Percentiles rank a stretch among this genome's conserved stretches.
phyloP scores from a whole-genome alignment of 2,797 vertebrate species.

The Chelmon rostratus region DNA sequence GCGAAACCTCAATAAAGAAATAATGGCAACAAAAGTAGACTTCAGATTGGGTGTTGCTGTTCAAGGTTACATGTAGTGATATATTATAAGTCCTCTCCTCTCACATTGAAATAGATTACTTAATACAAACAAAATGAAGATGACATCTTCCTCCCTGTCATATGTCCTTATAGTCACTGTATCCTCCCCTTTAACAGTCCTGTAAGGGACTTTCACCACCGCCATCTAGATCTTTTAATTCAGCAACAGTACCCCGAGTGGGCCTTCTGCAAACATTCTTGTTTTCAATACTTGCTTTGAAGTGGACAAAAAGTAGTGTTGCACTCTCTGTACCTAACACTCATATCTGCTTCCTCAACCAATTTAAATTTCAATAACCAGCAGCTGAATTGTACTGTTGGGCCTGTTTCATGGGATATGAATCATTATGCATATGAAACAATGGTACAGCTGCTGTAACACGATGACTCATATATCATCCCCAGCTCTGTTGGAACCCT shows the following conservation, averaged over 20 bases:
- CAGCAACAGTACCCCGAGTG: neutral
- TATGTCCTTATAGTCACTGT: neutral
- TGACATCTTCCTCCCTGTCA: neutral
- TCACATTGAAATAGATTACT: neutral
- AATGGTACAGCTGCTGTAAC: neutral
- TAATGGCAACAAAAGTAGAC: neutral
- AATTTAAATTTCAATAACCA: constrained; percentile 17
- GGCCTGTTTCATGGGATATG: constrained; percentile 19
- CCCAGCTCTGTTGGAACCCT: neutral
- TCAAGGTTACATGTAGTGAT: neutral
- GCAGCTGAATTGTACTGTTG: constrained; percentile 13
- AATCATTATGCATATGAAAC: constrained; percentile 30
- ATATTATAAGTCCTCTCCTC: neutral
- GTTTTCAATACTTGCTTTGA: constrained; percentile 9
- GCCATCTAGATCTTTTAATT: neutral
- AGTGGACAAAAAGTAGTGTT: neutral
- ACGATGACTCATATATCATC: constrained; percentile 16
- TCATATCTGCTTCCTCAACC: neutral
- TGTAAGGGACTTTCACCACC: neutral
- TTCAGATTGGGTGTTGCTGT: neutral
- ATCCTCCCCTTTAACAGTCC: too few species aligned
- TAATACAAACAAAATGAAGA: constrained; percentile 9
- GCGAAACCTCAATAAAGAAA: neutral
- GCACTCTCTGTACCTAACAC: neutral
- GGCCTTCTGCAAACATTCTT: constrained; percentile 14